Conservation (phyloP, 2,888 invertebrate species). For the Lacanobia oleracea region DNA sequence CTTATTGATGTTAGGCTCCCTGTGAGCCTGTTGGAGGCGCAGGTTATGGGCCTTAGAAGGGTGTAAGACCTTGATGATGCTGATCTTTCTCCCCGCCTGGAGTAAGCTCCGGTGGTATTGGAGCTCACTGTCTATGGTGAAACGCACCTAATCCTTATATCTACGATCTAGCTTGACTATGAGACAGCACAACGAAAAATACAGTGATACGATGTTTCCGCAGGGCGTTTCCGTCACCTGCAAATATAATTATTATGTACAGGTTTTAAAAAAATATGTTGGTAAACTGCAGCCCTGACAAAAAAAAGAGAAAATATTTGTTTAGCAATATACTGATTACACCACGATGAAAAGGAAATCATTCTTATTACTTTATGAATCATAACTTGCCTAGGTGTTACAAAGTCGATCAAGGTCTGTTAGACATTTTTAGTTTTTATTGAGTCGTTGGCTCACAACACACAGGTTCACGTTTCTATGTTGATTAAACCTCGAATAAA, state of each 20-base stretch:
- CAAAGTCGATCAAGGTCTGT: background rate
- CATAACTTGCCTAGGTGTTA: background rate
- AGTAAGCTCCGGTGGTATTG: constrained; percentile 5
- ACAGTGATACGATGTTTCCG: constrained; percentile 77
- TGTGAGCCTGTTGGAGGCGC: background rate
- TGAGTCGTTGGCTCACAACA: too few species aligned
- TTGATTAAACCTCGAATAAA: too few species aligned
- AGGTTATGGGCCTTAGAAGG: background rate
- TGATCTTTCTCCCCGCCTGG: background rate
- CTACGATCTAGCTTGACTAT: constrained; percentile 27
- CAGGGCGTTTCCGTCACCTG: constrained; percentile 58
- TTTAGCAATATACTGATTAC: constrained; percentile 22
- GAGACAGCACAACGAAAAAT: constrained; percentile 69
- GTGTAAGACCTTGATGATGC: background rate
- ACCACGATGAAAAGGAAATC: background rate
- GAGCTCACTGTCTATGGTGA: constrained; percentile 24
- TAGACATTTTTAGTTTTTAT: background rate
- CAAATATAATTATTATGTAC: constrained; percentile 62
- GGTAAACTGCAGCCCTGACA: constrained; percentile 71
- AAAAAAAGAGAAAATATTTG: background rate
- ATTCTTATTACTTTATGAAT: background rate
- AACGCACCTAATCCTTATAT: constrained; percentile 38
- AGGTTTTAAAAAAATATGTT: constrained; percentile 47
- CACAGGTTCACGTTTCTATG: background rate
- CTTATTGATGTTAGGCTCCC: background rate